Percentiles rank a stretch among this genome's conserved stretches.
phyloP scores from a whole-genome alignment of 2,888 invertebrate genomes.

The Terebella lapidaria region DNA sequence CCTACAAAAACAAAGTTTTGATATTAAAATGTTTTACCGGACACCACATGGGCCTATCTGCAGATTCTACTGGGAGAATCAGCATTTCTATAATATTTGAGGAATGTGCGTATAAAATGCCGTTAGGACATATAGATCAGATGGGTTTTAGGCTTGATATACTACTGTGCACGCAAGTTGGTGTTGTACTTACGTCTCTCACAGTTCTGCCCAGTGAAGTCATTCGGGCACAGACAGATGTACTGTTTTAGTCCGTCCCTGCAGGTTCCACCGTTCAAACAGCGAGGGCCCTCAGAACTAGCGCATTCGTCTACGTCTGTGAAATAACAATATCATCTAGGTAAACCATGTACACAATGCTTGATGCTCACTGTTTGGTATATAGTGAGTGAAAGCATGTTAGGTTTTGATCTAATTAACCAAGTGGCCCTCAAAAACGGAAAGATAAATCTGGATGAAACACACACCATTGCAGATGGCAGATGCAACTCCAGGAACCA shows the following conservation, averaged over 20 bases:
- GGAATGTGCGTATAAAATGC: too few species aligned
- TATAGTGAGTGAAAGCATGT: too few species aligned
- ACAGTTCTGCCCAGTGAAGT: conserved; percentile 19
- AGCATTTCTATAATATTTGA: too few species aligned
- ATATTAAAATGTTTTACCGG: too few species aligned
- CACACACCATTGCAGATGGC: conserved; percentile 24
- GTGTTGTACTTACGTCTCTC: conserved; percentile 10
- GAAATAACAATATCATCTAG: neutral
- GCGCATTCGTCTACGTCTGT: conserved; percentile 29
- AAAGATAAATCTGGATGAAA: too few species aligned
- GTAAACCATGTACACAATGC: too few species aligned
- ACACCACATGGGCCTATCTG: neutral
- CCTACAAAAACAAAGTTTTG: neutral
- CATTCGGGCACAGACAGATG: conserved; percentile 18
- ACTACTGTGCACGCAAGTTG: too few species aligned
- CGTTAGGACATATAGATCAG: too few species aligned
- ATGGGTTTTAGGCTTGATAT: too few species aligned
- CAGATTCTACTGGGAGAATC: neutral
- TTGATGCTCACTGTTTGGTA: neutral
- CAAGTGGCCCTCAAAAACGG: too few species aligned
- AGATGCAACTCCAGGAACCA: conserved; percentile 15
- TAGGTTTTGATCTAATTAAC: too few species aligned
- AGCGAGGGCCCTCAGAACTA: conserved; percentile 35
- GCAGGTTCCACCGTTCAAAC: conserved; percentile 41
- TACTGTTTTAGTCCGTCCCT: conserved; percentile 36